These are phyloP conservation scores for Tupaia chinensis DNA, from an alignment of 2,113 vertebrate genomes.

Conservation along the genomic window DNA sequence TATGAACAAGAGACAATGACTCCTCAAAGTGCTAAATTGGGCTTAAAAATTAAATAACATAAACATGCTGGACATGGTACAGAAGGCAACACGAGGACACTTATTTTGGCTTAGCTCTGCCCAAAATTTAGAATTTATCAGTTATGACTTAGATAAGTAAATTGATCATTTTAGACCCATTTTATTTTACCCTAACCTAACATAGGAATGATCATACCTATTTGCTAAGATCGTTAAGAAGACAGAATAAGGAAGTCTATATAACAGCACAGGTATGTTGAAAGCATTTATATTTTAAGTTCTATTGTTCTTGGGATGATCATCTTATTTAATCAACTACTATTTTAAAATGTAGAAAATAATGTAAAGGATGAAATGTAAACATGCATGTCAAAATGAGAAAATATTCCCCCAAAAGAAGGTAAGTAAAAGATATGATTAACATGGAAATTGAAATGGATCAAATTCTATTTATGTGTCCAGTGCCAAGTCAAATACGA, in stretches of 20 bases:
- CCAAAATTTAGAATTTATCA: conserved; percentile 38
- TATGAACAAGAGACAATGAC: not conserved
- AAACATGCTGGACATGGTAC: not conserved
- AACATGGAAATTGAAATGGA: not conserved
- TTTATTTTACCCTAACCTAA: conserved; percentile 25
- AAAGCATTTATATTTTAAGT: not conserved
- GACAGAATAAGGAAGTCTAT: not conserved
- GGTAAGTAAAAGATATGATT: not conserved
- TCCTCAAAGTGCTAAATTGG: not conserved
- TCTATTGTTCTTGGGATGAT: not conserved
- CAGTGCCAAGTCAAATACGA: not conserved
- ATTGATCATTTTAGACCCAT: not conserved
- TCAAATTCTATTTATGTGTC: not conserved
- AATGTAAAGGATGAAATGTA: not conserved
- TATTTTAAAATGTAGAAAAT: conserved; percentile 6
- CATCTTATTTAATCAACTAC: not conserved
- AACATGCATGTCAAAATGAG: not conserved
- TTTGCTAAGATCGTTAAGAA: not conserved
- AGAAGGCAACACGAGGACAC: not conserved
- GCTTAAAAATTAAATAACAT: conserved; percentile 31
- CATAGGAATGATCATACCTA: not conserved
- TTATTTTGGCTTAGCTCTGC: not conserved
- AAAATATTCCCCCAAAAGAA: not conserved
- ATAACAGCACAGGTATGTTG: not conserved
- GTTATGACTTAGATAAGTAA: not conserved